Evolutionary conservation across 2,797 vertebrate species (phyloP), one percentile per base, ranked within the genome.

Genomic region (Crotalus adamanteus): DNA sequence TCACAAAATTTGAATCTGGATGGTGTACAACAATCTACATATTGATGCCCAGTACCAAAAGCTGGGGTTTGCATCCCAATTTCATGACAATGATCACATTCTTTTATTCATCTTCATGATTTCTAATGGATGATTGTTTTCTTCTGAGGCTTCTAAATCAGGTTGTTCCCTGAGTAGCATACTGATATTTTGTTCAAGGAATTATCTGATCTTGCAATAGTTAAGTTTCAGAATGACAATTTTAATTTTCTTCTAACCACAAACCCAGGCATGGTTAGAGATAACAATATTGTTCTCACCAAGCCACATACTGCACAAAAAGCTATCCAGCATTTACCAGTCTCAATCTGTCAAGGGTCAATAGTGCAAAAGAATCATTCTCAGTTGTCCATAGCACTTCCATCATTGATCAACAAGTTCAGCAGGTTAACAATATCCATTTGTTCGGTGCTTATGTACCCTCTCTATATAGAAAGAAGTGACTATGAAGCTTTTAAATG

Each of bases 241-340:
- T 93, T 96, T 94, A 91, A 93, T 94, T 93, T 28, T 60, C 18
- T 88, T 20, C 55, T 86, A 90, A 26, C n/a, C 94, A 69, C 37
- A 92, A 2, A 8, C 37, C 93, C 95, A 95, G 95, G 92, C 95
- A 97, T 91, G 53, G 94, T 25, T 87, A 78, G 91, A 96, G 96
- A 97, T 96, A 97, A 96, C 94, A 53, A 31, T 60, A 55, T 26
- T 16, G 56, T 95, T 97, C 95, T 94, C 92, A 65, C 92, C 0
- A 0, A 47, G 90, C 93, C 95, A 93, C 93, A 93, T 73, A 94
- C 96, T 93, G 96, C 95, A 94, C 83, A 42, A 89, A 90, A 89
- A 83, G 26, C 53, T 57, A 53, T 59, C 85, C 56, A 90, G 60
- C 42, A 57, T 61, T 51, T 85, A 31, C 87, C n/a, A 18, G 26